Evolutionary conservation across 2,888 invertebrate species (phyloP).

Genomic region (Ryuthela nishihirai): DNA sequence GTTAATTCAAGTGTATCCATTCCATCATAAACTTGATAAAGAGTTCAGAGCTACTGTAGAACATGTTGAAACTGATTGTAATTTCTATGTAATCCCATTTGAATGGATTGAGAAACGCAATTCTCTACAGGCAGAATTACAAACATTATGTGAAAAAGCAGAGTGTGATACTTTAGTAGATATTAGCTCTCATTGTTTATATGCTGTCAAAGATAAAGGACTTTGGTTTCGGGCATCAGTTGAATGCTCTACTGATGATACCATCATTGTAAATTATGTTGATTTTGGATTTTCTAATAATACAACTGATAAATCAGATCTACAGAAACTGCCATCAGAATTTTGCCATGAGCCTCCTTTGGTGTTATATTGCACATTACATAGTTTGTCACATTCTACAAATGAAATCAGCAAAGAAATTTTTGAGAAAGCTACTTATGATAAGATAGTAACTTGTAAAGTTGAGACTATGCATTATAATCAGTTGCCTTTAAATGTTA

Average conservation of each 20-base stretch:
- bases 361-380: constrained; percentile 7
- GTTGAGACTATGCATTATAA: no score
- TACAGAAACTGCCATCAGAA: constrained; percentile 3
- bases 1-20: constrained; percentile 5
- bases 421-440: not conserved
- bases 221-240: constrained; percentile 9
- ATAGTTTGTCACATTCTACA: not conserved
- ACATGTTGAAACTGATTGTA: not conserved
- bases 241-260: not conserved
- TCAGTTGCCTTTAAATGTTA: no score
- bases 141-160: not conserved
- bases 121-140: not conserved
- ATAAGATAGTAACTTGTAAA: not conserved
- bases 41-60: constrained; percentile 14
- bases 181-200: constrained; percentile 7
- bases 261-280: constrained; percentile 11
- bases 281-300: constrained; percentile 12
- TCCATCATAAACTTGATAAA: not conserved
- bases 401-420: not conserved
- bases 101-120: constrained; percentile 3
- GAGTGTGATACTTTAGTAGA: not conserved
- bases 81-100: constrained; percentile 12
- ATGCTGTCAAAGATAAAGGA: constrained; percentile 17
- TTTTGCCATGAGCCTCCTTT: constrained; percentile 14
- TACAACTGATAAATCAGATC: not conserved